phyloP scores from a whole-genome alignment of 2,113 vertebrate species.

The Uria aalge region DNA sequence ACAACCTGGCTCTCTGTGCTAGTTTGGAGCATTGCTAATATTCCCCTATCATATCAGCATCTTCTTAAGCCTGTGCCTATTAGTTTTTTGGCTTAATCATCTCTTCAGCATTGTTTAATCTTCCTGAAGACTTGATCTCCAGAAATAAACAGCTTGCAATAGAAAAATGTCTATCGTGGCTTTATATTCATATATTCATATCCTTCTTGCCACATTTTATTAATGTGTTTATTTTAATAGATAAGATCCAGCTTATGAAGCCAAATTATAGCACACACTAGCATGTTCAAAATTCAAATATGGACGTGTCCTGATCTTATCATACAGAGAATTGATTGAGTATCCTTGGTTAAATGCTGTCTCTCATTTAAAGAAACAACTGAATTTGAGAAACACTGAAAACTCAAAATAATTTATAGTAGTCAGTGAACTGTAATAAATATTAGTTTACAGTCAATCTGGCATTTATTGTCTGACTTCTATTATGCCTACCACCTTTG shows the following conservation, averaged over 20 bases:
- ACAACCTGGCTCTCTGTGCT: neutral
- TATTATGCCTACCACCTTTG: neutral
- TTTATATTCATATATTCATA: conserved; percentile 52
- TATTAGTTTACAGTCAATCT: conserved; percentile 1
- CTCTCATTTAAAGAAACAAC: neutral
- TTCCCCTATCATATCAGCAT: neutral
- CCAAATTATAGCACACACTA: neutral
- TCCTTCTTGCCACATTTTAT: conserved; percentile 23
- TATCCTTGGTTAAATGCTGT: neutral
- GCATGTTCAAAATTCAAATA: conserved; percentile 24
- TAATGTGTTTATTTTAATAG: conserved; percentile 40
- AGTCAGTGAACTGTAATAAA: conserved; percentile 39
- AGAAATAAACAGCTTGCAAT: conserved; percentile 24
- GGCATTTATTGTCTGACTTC: neutral
- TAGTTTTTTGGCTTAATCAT: conserved; percentile 52
- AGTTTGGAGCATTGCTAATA: neutral
- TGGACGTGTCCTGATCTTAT: neutral
- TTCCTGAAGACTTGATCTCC: conserved; percentile 22
- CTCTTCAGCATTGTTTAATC: conserved; percentile 40
- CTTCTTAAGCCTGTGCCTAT: conserved; percentile 3
- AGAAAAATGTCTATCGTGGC: neutral
- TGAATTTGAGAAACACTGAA: neutral
- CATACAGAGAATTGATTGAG: neutral
- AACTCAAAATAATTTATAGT: conserved; percentile 7
- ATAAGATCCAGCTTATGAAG: conserved; percentile 47